These are phyloP conservation scores for Archivesica marissinica DNA, from an alignment of 1,140 invertebrate species.

Conservation along the genomic window DNA sequence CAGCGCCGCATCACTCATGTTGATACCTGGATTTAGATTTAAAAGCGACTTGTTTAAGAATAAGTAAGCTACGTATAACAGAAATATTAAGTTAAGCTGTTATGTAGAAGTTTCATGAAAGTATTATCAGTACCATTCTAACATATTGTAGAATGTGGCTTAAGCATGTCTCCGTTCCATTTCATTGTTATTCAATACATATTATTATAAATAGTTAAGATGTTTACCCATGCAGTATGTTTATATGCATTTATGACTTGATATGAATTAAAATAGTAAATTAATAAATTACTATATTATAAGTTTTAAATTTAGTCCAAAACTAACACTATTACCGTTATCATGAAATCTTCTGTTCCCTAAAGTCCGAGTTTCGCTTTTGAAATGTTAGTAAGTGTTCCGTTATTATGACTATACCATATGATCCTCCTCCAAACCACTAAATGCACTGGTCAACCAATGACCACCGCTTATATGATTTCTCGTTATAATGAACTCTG, in stretches of 20 bases:
- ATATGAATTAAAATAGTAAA: too few relatives aligned
- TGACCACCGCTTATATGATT: conserved; percentile 65
- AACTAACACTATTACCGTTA: conserved; percentile 21
- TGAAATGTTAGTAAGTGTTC: background rate
- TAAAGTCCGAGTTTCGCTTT: conserved; percentile 5
- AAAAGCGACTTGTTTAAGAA: background rate
- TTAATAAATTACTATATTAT: too few relatives aligned
- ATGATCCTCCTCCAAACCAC: conserved; percentile 48
- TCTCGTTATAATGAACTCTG: conserved; percentile 50
- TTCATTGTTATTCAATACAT: too few relatives aligned
- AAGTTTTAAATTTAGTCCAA: too few relatives aligned
- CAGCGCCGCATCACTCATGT: conserved; percentile 74
- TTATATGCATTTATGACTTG: too few relatives aligned
- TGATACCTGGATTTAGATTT: background rate
- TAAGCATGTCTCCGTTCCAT: too few relatives aligned
- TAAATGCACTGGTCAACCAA: conserved; percentile 62
- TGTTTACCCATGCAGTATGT: too few relatives aligned
- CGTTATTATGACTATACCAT: conserved; percentile 43
- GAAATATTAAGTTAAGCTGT: too few relatives aligned
- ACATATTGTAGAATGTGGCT: too few relatives aligned
- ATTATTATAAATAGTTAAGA: too few relatives aligned
- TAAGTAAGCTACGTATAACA: background rate
- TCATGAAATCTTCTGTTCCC: background rate
- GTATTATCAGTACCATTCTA: too few relatives aligned
- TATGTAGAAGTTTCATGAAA: too few relatives aligned